Evolutionary conservation across 2,113 vertebrate genomes (phyloP), one percentile per base, ranked within the genome.

Genomic region (Cyprichromis sp.): DNA sequence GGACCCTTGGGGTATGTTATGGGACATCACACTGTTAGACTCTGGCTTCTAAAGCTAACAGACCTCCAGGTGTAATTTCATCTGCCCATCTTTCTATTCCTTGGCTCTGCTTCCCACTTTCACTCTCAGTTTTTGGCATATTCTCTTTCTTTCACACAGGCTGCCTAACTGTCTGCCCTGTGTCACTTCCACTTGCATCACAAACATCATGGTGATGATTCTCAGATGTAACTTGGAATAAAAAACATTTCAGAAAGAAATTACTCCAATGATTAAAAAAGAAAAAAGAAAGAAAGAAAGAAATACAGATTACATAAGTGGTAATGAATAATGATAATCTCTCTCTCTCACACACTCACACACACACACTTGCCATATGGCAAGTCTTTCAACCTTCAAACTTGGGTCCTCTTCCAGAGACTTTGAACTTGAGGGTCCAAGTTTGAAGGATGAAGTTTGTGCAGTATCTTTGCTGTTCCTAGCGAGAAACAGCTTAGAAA

Each of bases 41-140:
- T 86, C 82, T 10, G 73, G 84, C 89, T 82, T 82, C 89, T 87
- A 91, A 92, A 94, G 92, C 94, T 93, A 94, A 95, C 93, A 94
- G 89, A 94, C 88, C 90, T 86, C 88, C 90, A 91, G 90, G 90
- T 93, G 92, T 95, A 94, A 95, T 94, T 94, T 93, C 89, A 90
- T 92, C 91, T 93, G 93, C 88, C 90, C 92, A 66, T 95, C 94
- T 93, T 83, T 89, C 76, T 81, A 42, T 54, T 87, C 63, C 40
- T 84, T 73, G 52, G 76, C 81, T 88, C 73, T 12, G 8, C 55
- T 83, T 55, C 83, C 61, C 83, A 82, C 85, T 82, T 80, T 86
- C 71, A 36, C 80, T 84, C 59, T 88, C 59, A 34, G 6, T 83
- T 92, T 89, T 85, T 82, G 47, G 84, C 84, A 19, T 80, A 68